A percentile compares a stretch with the other conserved stretches of the same genome.
These are phyloP conservation scores for Athalia cordata DNA, from an alignment of 2,888 invertebrate species.

Conservation along the genomic window DNA sequence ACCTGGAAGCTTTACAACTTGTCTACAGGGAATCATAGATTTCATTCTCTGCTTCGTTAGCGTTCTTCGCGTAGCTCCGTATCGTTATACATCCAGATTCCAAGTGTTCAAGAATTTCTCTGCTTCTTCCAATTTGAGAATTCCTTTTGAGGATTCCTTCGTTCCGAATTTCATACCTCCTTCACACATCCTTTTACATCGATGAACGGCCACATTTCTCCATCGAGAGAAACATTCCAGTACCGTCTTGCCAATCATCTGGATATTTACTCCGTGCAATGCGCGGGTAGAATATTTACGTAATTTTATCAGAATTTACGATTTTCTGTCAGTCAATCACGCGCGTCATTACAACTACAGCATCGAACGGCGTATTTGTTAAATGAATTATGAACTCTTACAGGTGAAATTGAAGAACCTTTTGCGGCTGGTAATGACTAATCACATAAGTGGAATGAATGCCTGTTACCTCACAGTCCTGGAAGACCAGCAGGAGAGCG, in stretches of 20 bases:
- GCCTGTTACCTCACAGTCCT: constrained; percentile 11
- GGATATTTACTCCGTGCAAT: too few species aligned
- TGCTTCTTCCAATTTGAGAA: constrained; percentile 29
- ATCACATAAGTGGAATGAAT: constrained; percentile 40
- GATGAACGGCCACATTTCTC: too few species aligned
- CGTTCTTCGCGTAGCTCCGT: constrained; percentile 12
- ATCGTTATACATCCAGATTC: constrained; percentile 30
- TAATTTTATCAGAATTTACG: too few species aligned
- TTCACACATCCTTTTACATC: too few species aligned
- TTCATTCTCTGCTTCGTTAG: constrained; percentile 31
- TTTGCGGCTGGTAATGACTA: constrained; percentile 37
- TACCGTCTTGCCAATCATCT: too few species aligned
- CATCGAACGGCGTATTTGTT: neutral
- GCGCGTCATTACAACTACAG: too few species aligned
- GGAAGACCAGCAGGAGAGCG: neutral
- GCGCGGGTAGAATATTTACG: too few species aligned
- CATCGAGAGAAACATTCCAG: too few species aligned
- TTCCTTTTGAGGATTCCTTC: neutral
- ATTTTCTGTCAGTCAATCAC: too few species aligned
- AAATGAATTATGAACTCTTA: constrained; percentile 15
- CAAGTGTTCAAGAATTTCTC: constrained; percentile 7
- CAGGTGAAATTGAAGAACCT: constrained; percentile 38
- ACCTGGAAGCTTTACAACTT: neutral
- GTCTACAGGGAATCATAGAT: constrained; percentile 4
- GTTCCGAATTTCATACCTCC: too few species aligned